Conservation (phyloP, 2,113 vertebrate species). For the Lepus americanus region DNA sequence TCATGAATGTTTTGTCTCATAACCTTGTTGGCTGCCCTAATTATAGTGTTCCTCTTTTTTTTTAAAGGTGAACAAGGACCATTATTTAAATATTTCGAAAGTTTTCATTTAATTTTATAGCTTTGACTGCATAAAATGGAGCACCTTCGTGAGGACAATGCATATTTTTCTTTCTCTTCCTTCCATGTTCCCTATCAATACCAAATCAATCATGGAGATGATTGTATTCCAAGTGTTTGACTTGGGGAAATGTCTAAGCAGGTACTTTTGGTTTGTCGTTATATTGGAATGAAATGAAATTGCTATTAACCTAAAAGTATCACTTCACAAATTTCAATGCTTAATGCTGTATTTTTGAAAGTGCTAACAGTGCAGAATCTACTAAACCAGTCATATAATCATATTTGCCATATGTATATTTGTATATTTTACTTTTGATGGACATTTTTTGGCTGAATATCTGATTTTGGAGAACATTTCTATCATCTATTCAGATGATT, state of each 20-base stretch:
- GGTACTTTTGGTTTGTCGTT: background rate
- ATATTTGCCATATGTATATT: background rate
- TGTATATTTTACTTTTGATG: background rate
- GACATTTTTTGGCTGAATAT: background rate
- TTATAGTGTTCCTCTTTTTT: constrained; percentile 55
- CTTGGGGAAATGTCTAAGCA: background rate
- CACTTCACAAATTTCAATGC: background rate
- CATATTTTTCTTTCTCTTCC: background rate
- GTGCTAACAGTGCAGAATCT: background rate
- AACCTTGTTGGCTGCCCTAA: constrained; percentile 71
- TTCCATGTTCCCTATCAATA: background rate
- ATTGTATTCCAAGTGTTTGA: background rate
- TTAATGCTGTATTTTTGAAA: background rate
- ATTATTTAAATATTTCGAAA: constrained; percentile 24
- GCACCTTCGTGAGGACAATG: background rate
- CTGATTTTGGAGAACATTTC: background rate
- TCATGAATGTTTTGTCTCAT: constrained; percentile 47
- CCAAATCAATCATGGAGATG: background rate
- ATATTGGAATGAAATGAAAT: background rate
- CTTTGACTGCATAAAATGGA: background rate
- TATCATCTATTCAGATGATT: background rate
- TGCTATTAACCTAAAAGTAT: background rate
- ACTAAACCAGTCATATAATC: background rate
- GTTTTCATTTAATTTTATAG: background rate
- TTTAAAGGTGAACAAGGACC: background rate